Percentiles rank a stretch among this genome's conserved stretches.
Conservation (phyloP, 2,113 vertebrate genomes). For the Mesocricetus auratus region DNA sequence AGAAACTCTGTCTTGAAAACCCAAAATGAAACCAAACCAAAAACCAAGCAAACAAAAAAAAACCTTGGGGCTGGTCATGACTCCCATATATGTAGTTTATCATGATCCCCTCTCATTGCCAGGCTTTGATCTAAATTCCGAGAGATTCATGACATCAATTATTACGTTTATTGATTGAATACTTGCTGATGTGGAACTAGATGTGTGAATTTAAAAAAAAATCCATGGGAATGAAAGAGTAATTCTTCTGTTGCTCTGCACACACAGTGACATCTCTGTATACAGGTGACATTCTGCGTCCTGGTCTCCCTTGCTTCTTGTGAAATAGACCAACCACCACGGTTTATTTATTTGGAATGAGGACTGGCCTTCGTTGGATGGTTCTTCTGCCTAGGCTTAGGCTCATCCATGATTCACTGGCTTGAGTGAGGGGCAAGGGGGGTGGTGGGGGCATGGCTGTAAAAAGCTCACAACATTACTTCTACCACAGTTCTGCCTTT, state of each 20-base stretch:
- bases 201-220: conserved; percentile 60
- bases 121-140: conserved; percentile 73
- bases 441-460: not conserved
- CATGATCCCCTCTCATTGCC: not conserved
- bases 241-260: not conserved
- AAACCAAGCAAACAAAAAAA: no score
- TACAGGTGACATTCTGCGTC: not conserved
- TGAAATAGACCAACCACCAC: not conserved
- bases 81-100: conserved; percentile 10
- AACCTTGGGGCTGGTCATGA: conserved; percentile 23
- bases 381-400: not conserved
- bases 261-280: not conserved
- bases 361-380: not conserved
- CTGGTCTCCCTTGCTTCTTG: not conserved
- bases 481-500: not conserved
- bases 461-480: not conserved
- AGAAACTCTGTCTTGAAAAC: no score
- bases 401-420: not conserved
- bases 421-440: not conserved
- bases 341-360: not conserved
- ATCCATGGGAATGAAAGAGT: conserved; percentile 28
- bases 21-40: no score
- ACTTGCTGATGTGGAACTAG: conserved; percentile 56
- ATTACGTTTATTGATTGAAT: conserved; percentile 72
- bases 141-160: conserved; percentile 70